These are phyloP conservation scores for Geophilus truncorum DNA, from an alignment of 2,888 invertebrate species.

Conservation along the genomic window DNA sequence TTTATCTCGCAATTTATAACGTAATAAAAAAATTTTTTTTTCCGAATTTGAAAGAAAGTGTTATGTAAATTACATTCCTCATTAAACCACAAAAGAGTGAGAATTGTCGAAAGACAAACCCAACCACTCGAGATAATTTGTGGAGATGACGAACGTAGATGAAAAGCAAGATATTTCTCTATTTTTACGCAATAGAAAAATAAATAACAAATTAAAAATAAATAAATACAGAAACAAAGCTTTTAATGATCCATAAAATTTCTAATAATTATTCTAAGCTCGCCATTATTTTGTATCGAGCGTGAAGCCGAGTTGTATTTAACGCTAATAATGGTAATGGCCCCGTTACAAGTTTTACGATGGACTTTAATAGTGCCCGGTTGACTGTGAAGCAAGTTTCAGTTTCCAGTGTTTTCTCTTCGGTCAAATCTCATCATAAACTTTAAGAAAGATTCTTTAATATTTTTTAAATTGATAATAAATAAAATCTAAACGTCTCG, in stretches of 20 bases:
- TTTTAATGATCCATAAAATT: not conserved
- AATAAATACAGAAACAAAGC: not conserved
- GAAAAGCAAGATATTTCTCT: not conserved
- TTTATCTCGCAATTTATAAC: slow-evolving; percentile 11
- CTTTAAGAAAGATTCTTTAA: no score
- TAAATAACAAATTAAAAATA: not conserved
- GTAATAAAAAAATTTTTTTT: not conserved
- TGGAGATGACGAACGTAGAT: not conserved
- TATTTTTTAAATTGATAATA: not conserved
- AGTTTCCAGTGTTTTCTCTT: not conserved
- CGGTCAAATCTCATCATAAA: no score
- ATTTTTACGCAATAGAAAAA: no score
- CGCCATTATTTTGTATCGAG: slow-evolving; percentile 1
- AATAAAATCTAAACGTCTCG: not conserved
- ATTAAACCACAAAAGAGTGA: slow-evolving; percentile 27
- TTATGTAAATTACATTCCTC: slow-evolving; percentile 24
- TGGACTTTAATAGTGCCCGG: not conserved
- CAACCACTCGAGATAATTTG: slow-evolving; percentile 14
- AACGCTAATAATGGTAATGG: slow-evolving; percentile 17
- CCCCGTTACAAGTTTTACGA: slow-evolving; percentile 10
- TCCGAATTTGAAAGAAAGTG: not conserved
- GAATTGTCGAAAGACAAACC: not conserved
- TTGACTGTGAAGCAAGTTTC: not conserved
- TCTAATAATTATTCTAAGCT: slow-evolving; percentile 14
- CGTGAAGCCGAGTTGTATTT: slow-evolving; percentile 4